phyloP scores from a whole-genome alignment of 2,113 vertebrate genomes.

The Bubalus kerabau region DNA sequence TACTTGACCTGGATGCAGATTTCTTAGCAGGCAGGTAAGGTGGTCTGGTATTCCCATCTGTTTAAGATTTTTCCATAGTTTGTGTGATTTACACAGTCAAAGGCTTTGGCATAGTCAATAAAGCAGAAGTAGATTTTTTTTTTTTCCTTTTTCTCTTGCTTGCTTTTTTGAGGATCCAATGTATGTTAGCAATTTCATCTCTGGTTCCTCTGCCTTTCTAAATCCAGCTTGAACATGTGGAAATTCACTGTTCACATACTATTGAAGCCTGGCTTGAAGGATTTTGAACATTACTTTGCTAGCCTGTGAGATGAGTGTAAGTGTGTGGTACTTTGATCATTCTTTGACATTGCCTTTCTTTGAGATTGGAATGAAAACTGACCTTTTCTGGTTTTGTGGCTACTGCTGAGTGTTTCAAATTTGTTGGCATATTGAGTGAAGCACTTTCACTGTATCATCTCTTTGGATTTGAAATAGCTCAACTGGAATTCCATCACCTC shows the following conservation, averaged over 20 bases:
- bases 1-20: not conserved
- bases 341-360: not conserved
- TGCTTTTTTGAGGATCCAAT: fast-evolving
- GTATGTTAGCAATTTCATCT: not conserved
- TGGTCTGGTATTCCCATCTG: not conserved
- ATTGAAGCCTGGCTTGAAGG: not conserved
- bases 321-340: not conserved
- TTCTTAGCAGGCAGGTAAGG: not conserved
- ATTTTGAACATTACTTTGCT: not conserved
- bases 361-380: not conserved
- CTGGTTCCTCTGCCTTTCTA: not conserved
- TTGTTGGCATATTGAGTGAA: not conserved
- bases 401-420: not conserved
- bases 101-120: not conserved
- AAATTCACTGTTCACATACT: not conserved
- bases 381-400: fast-evolving
- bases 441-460: not conserved
- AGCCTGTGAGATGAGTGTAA: not conserved
- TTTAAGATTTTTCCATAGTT: not conserved
- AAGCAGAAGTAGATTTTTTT: not conserved
- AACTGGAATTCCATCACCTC: not conserved
- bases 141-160: not conserved
- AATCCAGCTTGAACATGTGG: not conserved
- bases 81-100: not conserved
- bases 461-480: not conserved